These are phyloP conservation scores for Castor canadensis DNA, from an alignment of 2,113 vertebrate genomes.

Conservation along the genomic window DNA sequence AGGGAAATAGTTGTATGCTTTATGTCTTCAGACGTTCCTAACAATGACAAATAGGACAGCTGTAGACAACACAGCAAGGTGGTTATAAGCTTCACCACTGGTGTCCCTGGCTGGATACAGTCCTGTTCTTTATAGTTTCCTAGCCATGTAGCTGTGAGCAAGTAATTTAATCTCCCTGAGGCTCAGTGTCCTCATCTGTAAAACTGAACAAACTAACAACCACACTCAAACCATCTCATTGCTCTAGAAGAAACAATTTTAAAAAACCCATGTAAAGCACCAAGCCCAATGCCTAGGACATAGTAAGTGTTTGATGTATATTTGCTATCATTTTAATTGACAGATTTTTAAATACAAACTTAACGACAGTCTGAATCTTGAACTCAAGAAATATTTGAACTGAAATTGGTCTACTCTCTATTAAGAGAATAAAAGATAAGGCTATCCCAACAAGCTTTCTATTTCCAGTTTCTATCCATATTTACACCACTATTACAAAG, in stretches of 20 bases:
- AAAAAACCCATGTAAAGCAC: not conserved
- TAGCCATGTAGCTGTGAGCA: not conserved
- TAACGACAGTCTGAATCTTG: slow-evolving; percentile 18
- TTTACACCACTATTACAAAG: slow-evolving; percentile 37
- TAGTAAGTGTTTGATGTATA: not conserved
- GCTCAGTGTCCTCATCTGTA: not conserved
- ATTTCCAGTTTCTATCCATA: slow-evolving; percentile 48
- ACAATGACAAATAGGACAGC: not conserved
- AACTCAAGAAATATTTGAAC: slow-evolving; percentile 36
- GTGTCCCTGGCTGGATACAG: not conserved
- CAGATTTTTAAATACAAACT: not conserved
- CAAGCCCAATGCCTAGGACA: not conserved
- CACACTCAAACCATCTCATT: not conserved
- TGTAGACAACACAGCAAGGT: not conserved
- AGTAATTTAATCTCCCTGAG: not conserved
- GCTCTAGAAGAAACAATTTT: not conserved
- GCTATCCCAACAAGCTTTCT: not conserved
- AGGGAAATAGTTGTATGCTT: not conserved
- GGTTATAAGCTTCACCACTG: not conserved
- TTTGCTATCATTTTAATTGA: not conserved
- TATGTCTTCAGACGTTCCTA: not conserved
- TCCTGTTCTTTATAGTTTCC: not conserved
- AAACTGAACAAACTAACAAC: not conserved
- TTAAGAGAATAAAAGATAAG: not conserved
- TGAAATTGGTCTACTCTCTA: not conserved